A percentile compares a stretch with the other conserved stretches of the same genome.
These are phyloP conservation scores for Lasioglossum malachurum DNA, from an alignment of 2,888 invertebrate species.

Conservation along the genomic window DNA sequence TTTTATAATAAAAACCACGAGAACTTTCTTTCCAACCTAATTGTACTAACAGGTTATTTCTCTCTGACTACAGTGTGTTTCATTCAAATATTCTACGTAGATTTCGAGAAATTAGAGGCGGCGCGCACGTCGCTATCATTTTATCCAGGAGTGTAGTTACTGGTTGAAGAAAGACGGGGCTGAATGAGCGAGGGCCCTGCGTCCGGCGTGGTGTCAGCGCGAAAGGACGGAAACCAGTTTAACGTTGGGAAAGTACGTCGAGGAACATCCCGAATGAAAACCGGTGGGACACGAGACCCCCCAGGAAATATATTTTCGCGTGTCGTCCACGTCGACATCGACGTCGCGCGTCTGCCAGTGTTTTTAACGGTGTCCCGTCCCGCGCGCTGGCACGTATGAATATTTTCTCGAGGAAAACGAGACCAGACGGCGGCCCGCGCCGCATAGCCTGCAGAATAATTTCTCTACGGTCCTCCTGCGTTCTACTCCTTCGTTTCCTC, in stretches of 20 bases:
- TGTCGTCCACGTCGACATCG: conserved; percentile 42
- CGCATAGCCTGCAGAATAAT: conserved; percentile 34
- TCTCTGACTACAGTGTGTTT: background rate
- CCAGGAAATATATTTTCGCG: conserved; percentile 65
- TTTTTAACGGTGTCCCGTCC: conserved; percentile 40
- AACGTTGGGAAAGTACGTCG: conserved; percentile 59
- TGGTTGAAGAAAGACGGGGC: background rate
- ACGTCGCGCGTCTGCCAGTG: conserved; percentile 39
- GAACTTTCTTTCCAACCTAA: too few relatives aligned
- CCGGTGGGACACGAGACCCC: conserved; percentile 46
- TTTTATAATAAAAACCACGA: too few relatives aligned
- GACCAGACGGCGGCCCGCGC: conserved; percentile 19
- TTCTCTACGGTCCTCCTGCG: conserved; percentile 15
- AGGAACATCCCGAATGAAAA: conserved; percentile 63
- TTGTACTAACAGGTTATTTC: too few relatives aligned
- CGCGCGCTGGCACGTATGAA: conserved; percentile 48
- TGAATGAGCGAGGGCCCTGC: background rate
- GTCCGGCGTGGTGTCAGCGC: conserved; percentile 5
- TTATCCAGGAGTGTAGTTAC: background rate
- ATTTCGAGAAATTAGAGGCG: background rate
- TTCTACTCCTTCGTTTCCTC: conserved; percentile 18
- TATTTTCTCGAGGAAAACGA: conserved; percentile 51
- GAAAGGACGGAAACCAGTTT: conserved; percentile 64
- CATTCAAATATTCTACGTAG: background rate
- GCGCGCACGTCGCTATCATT: too few relatives aligned